A percentile compares a stretch with the other conserved stretches of the same genome.
phyloP scores from a whole-genome alignment of 2,113 vertebrate species.

The Taurulus bubalis region DNA sequence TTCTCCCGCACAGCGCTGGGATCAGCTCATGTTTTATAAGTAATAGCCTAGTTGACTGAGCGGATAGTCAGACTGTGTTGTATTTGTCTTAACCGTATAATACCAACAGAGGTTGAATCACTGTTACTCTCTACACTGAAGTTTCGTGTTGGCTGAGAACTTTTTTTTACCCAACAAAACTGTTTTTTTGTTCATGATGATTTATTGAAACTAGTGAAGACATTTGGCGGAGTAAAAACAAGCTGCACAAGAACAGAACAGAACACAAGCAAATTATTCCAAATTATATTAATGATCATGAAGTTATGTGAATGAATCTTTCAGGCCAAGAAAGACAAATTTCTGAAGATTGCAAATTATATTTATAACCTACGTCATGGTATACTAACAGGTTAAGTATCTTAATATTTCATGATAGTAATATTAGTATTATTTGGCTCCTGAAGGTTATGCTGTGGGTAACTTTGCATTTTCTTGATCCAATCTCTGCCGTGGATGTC shows the following conservation, averaged over 20 bases:
- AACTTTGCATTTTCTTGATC: background rate
- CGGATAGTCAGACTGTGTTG: too few species aligned
- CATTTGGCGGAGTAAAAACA: background rate
- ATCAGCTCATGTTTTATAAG: background rate
- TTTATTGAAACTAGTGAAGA: background rate
- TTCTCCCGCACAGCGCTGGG: background rate
- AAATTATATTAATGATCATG: background rate
- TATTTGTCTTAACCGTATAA: too few species aligned
- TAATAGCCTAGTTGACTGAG: background rate
- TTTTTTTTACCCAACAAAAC: background rate
- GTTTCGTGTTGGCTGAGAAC: background rate
- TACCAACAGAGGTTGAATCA: background rate
- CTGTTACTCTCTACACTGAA: background rate
- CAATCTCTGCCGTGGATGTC: too few species aligned
- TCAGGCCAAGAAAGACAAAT: background rate
- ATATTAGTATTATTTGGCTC: background rate
- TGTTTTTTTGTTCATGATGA: background rate
- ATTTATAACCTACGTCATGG: background rate
- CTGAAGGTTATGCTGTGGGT: background rate
- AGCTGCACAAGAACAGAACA: background rate
- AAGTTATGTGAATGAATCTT: background rate
- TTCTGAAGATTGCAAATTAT: background rate
- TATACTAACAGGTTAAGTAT: background rate
- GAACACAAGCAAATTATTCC: background rate
- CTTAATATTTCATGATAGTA: background rate